Evolutionary conservation across 2,888 invertebrate genomes (phyloP), one percentile per base, ranked within the genome.

Genomic region (Oasisia sp.): DNA sequence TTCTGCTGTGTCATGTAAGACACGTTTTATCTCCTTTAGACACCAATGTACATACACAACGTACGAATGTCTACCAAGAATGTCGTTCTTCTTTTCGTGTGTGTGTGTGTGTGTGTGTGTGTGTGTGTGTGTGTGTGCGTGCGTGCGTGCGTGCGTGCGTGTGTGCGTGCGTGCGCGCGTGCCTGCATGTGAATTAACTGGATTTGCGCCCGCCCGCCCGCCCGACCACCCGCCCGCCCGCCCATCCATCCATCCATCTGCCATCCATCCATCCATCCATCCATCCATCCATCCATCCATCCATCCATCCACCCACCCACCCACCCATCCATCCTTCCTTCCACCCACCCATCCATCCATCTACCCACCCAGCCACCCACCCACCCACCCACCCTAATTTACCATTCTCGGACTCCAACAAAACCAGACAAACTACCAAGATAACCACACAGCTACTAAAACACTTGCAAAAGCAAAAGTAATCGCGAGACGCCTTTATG

Each of bases 381-480:
- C 32, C 32, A 45, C 91, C 32, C 56, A 91, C 27, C 91, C 45
- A 50, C 74, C 58, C 32, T 92, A 38, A 44, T 90, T 92, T 89
- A 38, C 32, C 8, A 45, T 12, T 0, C 32, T 90, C 74, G 32
- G 12, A 90, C 74, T 89, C 32, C 89, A 89, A 38, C 32, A 19
- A 32, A n/a, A 32, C 32, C 32, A 89, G 27, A 38, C 45, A 38
- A 32, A 45, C 58, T 27, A 50, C 50, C 14, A 50, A 50, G 9
- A 50, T 7, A 14, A 50, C 1, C 50, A 1, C 50, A 50, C 9
- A 50, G 50, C 50, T 50, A 50, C 50, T 50, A 14, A 12, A 74
- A 74, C 19, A 74, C 74, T 5, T 4, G 4, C 0, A 74, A 27
- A 74, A 4, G 27, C 74, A 7, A 74, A 74, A 27, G 14, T 74